Base-by-base conservation (phyloP, 1,140 invertebrate species). In the Drosophila subpulchrella region DNA sequence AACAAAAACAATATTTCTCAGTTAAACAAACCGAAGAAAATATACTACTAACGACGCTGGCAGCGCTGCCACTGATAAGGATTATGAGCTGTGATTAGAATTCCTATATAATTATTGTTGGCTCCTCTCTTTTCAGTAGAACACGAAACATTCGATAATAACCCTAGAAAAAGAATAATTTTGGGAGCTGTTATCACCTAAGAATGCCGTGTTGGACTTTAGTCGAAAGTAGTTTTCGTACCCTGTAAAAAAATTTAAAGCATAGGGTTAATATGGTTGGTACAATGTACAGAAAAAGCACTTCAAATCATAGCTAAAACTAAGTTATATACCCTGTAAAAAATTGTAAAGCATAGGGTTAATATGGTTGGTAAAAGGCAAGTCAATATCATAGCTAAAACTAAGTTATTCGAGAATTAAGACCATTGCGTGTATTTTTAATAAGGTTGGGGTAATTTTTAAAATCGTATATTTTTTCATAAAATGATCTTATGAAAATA, bases 111-210 rank as follows among this genome's bases (percentile, higher is more conserved):
- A n/a, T 46, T 41, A n/a, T 38, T 38, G 42, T 17, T 63, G 24
- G 12, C 30, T 6, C 30, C 15, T 36, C 36, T 56, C 38, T 56
- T 42, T 56, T 32, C 60, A 55, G 32, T 54, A 59, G 41, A 75
- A 67, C 72, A 67, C 34, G 72, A 75, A 75, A 75, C 54, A 75
- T 67, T 76, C 73, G 73, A 75, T 75, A 75, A 75, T 75, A 54
- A 41, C 36, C 47, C 30, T 47, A 24, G 39, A 8, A 74, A 44
- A 34, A 38, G 24, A 65, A 66, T 66, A 75, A 48, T 75, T 75
- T 75, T 53, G 60, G 73, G 41, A 36, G 50, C 54, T 75, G 46
- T 75, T 75, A 75, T 75, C 72, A 66, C 38, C 17, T 12, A 20
- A 75, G 53, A 66, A 75, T 46, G 34, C 32, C 34, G 10, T 34